These are phyloP conservation scores for Bagarius yarrelli DNA, from an alignment of 2,113 vertebrate species.

Conservation along the genomic window DNA sequence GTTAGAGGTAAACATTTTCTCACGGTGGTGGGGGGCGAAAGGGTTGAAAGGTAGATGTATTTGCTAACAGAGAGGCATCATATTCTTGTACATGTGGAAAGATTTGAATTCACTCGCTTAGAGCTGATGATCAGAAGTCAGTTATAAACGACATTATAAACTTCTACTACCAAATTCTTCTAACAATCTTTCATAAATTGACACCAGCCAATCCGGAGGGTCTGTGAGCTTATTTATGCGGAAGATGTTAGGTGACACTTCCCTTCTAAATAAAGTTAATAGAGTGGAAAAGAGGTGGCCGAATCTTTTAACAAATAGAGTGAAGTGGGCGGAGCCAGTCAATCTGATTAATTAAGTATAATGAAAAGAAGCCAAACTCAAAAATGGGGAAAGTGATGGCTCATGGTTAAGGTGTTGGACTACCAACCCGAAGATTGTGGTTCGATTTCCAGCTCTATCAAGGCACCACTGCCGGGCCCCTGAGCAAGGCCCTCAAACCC, in stretches of 20 bases:
- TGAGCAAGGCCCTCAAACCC: too few relatives aligned
- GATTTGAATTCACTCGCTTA: background rate
- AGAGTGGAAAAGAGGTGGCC: background rate
- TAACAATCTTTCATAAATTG: too few relatives aligned
- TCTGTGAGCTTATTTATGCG: background rate
- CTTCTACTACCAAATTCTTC: too few relatives aligned
- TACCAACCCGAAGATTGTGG: too few relatives aligned
- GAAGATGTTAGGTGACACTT: background rate
- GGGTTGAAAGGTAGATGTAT: background rate
- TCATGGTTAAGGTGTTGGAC: too few relatives aligned
- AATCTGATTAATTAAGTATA: background rate
- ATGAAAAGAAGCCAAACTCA: background rate
- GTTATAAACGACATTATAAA: background rate
- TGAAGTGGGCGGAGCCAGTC: background rate
- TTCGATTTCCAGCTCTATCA: too few relatives aligned
- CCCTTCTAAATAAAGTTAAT: too few relatives aligned
- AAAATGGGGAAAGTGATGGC: too few relatives aligned
- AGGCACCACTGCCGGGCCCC: too few relatives aligned
- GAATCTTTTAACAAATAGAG: background rate
- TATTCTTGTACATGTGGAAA: background rate
- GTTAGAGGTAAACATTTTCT: background rate
- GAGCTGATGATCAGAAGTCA: background rate
- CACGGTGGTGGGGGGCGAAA: too few relatives aligned
- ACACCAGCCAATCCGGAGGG: background rate
- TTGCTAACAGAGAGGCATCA: background rate